Conservation (phyloP, 2,113 vertebrate species). For the Corapipo altera region DNA sequence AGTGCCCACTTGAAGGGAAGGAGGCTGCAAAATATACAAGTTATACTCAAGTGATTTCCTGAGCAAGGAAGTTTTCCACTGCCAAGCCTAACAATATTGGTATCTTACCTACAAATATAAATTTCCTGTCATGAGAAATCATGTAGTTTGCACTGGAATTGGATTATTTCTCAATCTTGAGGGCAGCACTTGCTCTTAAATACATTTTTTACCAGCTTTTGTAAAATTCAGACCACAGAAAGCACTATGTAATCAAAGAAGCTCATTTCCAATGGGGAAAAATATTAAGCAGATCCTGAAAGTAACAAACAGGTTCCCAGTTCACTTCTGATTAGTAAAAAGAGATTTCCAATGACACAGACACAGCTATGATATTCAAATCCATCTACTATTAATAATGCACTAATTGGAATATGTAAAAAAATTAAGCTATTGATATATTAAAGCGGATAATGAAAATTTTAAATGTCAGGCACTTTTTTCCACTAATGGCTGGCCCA, state of each 20-base stretch:
- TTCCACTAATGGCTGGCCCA: neutral
- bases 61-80: neutral
- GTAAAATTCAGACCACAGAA: neutral
- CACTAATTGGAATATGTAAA: neutral
- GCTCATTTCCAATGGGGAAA: neutral
- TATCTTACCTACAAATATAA: neutral
- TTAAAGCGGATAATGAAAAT: neutral
- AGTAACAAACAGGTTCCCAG: neutral
- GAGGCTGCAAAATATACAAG: neutral
- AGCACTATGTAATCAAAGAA: neutral
- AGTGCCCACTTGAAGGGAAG: neutral
- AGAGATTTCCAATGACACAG: neutral
- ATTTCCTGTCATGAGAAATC: neutral
- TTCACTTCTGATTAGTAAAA: neutral
- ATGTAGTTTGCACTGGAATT: neutral
- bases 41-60: neutral
- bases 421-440: neutral
- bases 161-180: neutral
- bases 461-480: neutral
- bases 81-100: neutral
- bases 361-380: neutral
- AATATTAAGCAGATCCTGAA: neutral
- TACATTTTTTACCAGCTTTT: neutral
- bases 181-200: neutral
- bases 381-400: neutral